Conservation (phyloP, 2,888 invertebrate genomes). For the Drosophila melanosoma region DNA sequence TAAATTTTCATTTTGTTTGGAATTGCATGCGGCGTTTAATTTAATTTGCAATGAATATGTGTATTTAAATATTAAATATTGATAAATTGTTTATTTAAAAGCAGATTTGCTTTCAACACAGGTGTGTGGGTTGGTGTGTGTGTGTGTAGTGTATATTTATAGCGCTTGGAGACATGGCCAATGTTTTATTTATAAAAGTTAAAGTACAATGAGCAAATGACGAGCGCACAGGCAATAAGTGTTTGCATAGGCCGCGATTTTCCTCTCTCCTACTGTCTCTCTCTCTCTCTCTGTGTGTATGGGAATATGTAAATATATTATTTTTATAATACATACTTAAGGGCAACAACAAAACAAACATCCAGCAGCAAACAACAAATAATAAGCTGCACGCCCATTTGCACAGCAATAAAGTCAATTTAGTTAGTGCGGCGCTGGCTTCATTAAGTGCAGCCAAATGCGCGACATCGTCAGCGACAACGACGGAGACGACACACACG, state of each 20-base stretch:
- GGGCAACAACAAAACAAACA: conserved; percentile 38
- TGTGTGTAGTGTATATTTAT: conserved; percentile 54
- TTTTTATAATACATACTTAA: conserved; percentile 75
- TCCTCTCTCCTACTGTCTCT: neutral
- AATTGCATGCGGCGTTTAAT: conserved; percentile 58
- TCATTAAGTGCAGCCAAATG: conserved; percentile 77
- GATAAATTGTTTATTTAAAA: conserved; percentile 64
- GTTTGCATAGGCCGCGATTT: conserved; percentile 46
- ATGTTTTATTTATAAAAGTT: conserved; percentile 76
- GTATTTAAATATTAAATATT: conserved; percentile 58
- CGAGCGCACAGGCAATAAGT: conserved; percentile 64
- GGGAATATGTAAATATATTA: conserved; percentile 72
- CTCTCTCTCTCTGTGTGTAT: conserved; percentile 13
- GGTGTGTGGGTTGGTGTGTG: conserved; percentile 4
- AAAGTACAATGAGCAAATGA: conserved; percentile 54
- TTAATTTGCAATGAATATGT: conserved; percentile 60
- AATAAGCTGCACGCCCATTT: conserved; percentile 68
- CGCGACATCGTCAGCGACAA: conserved; percentile 63
- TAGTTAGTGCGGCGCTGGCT: conserved; percentile 70
- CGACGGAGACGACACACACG: conserved; percentile 30
- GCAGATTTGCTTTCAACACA: conserved; percentile 20
- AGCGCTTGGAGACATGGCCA: conserved; percentile 49
- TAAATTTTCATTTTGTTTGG: conserved; percentile 41
- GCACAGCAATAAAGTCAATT: conserved; percentile 80
- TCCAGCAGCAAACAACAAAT: conserved; percentile 24